A percentile compares a stretch with the other conserved stretches of the same genome.
These are phyloP conservation scores for Benitochromis conjunctus DNA, from an alignment of 2,113 vertebrate species.

Conservation along the genomic window DNA sequence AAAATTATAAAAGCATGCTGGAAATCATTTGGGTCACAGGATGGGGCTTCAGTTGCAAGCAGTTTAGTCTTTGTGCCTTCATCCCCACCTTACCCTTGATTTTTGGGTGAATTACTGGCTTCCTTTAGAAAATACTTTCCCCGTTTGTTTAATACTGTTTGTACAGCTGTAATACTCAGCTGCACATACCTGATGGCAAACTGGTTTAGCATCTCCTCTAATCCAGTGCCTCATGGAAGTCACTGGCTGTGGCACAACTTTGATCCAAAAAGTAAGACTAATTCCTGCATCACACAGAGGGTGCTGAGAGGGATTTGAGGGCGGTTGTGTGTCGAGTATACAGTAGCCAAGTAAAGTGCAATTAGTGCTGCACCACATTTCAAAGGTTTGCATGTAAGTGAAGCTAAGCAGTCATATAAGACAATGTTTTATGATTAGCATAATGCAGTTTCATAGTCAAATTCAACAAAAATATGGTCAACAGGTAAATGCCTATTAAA, in stretches of 20 bases:
- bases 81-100: slow-evolving; percentile 49
- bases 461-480: not conserved
- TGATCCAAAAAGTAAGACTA: slow-evolving; percentile 36
- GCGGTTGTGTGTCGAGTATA: not conserved
- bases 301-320: not conserved
- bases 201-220: slow-evolving; percentile 50
- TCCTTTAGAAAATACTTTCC: slow-evolving; percentile 73
- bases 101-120: slow-evolving; percentile 67
- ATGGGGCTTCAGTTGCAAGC: slow-evolving; percentile 25
- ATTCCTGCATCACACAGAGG: not conserved
- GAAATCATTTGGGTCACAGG: slow-evolving; percentile 41
- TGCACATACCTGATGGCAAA: slow-evolving; percentile 53
- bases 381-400: not conserved
- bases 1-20: slow-evolving; percentile 42
- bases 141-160: slow-evolving; percentile 75
- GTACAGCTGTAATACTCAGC: slow-evolving; percentile 67
- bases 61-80: slow-evolving; percentile 54
- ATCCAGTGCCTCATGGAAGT: slow-evolving; percentile 48
- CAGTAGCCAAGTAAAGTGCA: not conserved
- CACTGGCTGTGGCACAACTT: slow-evolving; percentile 59
- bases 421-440: not conserved
- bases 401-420: not conserved
- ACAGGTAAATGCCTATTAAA: not conserved
- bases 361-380: not conserved
- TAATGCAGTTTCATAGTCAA: not conserved